Base-by-base conservation (phyloP, 2,113 vertebrate genomes). In the Prionailurus viverrinus region DNA sequence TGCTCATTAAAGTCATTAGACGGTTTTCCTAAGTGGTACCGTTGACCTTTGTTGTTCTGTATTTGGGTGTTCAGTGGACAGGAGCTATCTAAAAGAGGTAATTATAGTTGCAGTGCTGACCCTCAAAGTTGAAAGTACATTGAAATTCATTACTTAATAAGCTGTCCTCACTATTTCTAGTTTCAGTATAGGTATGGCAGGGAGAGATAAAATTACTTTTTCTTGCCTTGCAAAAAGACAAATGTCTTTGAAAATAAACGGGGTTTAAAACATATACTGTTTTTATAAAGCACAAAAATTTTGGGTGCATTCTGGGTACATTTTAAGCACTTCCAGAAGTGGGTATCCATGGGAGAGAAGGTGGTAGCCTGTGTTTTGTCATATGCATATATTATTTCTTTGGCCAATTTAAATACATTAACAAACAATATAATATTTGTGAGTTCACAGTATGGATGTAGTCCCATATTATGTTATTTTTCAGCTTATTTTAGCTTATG, bases 91-190 rank as follows among this genome's bases (percentile, higher is more conserved):
- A 31, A 89, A 95, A 88, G 29, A 80, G 94, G 71, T 95, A 39
- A 76, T 93, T 81, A 48, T 7, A 84, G 55, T 91, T 65, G 61
- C 6, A 85, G 4, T 87, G 27, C 48, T 4, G 4, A 65, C 58
- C 33, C 65, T 91, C 21, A 31, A 79, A n/a, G 45, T 51, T 80
- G 85, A 88, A 93, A 88, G 81, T 69, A 88, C 76, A 87, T 81
- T 92, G 55, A 87, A 91, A 96, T 96, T 90, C 48, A 69, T 95
- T 93, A 87, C 71, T 92, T 96, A 73, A 90, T 74, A 93, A 96
- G 65, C 5, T 94, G n/a, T 61, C 53, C n/a, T 92, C 92, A 80
- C 33, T 91, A 48, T 80, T 93, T 63, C 80, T 84, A 87, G 81
- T 89, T 93, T 93, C 18, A n/a, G 9, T 88, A 25, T 88, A 91